Conservation (phyloP, 2,797 vertebrate species). For the Lepidocolaptes lacrymiger region DNA sequence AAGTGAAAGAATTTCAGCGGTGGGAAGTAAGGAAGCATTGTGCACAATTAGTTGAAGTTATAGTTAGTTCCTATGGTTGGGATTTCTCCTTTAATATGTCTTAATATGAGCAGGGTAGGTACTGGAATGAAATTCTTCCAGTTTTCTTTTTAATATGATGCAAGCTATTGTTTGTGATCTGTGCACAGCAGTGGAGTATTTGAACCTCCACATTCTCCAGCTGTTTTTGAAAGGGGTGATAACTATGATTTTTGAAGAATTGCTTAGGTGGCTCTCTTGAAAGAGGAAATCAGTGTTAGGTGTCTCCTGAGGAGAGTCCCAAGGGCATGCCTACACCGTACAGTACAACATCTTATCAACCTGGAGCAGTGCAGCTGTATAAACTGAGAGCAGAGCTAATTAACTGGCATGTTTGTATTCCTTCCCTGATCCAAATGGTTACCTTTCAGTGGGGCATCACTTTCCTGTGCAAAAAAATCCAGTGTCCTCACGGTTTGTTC, state of each 20-base stretch:
- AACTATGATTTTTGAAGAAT: not conserved
- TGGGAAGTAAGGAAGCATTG: not conserved
- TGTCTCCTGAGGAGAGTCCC: not conserved
- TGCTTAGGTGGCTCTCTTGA: not conserved
- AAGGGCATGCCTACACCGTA: not conserved
- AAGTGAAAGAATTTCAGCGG: not conserved
- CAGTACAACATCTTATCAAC: not conserved
- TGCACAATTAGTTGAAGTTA: not conserved
- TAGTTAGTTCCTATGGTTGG: not conserved
- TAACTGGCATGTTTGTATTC: not conserved
- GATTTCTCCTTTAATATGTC: not conserved
- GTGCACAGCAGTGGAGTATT: not conserved
- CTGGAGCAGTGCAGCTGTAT: not conserved
- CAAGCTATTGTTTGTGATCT: not conserved
- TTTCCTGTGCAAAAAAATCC: not conserved
- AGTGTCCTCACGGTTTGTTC: not conserved
- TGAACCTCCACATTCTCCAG: not conserved
- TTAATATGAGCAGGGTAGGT: not conserved
- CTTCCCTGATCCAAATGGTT: constrained; percentile 5
- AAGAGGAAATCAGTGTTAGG: not conserved
- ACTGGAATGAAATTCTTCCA: not conserved
- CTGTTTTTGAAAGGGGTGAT: not conserved
- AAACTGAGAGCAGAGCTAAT: not conserved
- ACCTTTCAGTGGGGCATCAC: not conserved
- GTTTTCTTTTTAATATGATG: not conserved